Percentiles rank a stretch among this genome's conserved stretches.
These are phyloP conservation scores for Uromys caudimaculatus DNA, from an alignment of 2,797 vertebrate genomes.

Conservation along the genomic window DNA sequence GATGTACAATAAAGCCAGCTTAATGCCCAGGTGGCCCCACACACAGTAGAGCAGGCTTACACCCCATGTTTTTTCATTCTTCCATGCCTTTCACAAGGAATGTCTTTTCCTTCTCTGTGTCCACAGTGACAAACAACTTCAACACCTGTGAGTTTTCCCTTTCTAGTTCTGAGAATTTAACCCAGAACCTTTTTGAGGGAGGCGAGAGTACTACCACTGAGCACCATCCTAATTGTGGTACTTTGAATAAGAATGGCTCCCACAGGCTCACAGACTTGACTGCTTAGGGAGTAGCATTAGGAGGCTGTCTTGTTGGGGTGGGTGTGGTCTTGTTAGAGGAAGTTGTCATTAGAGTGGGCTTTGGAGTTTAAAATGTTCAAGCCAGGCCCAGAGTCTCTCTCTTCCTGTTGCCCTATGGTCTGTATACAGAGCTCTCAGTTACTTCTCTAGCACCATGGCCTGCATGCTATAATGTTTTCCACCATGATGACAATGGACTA, in stretches of 20 bases:
- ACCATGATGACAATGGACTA: neutral
- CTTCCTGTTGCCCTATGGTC: neutral
- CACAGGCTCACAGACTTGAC: neutral
- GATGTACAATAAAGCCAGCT: conserved; percentile 6
- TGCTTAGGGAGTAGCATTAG: neutral
- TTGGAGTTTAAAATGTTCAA: neutral
- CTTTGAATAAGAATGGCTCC: neutral
- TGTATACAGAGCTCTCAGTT: neutral
- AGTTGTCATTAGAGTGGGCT: too few species aligned
- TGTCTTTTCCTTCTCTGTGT: conserved; percentile 30
- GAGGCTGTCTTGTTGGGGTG: too few species aligned
- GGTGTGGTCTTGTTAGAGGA: neutral
- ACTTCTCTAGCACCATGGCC: neutral
- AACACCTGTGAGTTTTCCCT: neutral
- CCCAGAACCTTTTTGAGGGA: neutral
- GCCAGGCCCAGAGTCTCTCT: neutral
- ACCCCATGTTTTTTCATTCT: conserved; percentile 3
- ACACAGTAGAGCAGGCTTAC: neutral
- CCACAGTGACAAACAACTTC: conserved; percentile 15
- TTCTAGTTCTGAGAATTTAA: neutral
- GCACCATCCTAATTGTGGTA: neutral
- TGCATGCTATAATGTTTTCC: too few species aligned
- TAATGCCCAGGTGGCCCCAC: neutral
- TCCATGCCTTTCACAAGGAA: conserved; percentile 1
- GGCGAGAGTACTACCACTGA: neutral